Evolutionary conservation across 2,888 invertebrate species (phyloP).

Genomic region (Pinctada fucata): DNA sequence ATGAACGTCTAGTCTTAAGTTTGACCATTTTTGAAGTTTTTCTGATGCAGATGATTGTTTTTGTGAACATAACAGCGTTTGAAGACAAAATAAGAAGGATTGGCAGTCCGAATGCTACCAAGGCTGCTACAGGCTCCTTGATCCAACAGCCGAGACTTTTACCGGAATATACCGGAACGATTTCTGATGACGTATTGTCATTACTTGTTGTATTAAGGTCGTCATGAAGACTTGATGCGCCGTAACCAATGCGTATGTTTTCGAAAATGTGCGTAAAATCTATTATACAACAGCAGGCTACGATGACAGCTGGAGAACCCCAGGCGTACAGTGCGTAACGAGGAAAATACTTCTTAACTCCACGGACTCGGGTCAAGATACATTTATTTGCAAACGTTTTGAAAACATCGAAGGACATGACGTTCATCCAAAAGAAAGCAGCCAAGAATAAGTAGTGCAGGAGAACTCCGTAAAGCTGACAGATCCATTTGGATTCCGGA

Average conservation of each 20-base stretch:
- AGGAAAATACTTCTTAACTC: slow-evolving; percentile 59
- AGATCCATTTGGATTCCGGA: slow-evolving; percentile 70
- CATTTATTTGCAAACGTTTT: slow-evolving; percentile 77
- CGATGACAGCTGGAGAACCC: slow-evolving; percentile 81
- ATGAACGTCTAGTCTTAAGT: slow-evolving; percentile 53
- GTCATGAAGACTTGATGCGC: slow-evolving; percentile 29
- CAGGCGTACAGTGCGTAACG: slow-evolving; percentile 81
- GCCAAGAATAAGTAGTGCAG: slow-evolving; percentile 83
- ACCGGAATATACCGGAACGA: neutral
- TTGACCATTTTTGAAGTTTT: slow-evolving; percentile 55
- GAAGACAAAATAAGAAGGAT: slow-evolving; percentile 62
- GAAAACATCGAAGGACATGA: slow-evolving; percentile 81
- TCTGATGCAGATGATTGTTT: slow-evolving; percentile 66
- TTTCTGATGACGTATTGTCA: slow-evolving; percentile 11
- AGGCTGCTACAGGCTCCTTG: slow-evolving; percentile 62
- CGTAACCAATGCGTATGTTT: slow-evolving; percentile 59
- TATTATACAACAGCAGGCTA: slow-evolving; percentile 66
- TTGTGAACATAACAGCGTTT: slow-evolving; percentile 63
- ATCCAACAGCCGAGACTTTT: slow-evolving; percentile 68
- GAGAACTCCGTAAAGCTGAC: slow-evolving; percentile 80
- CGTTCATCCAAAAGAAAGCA: slow-evolving; percentile 84
- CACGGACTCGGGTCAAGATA: slow-evolving; percentile 55
- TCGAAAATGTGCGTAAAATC: slow-evolving; percentile 62
- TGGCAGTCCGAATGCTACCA: slow-evolving; percentile 66
- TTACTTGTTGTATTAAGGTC: neutral